These are phyloP conservation scores for Drosophila formosana DNA, from an alignment of 2,888 invertebrate species.

Conservation along the genomic window DNA sequence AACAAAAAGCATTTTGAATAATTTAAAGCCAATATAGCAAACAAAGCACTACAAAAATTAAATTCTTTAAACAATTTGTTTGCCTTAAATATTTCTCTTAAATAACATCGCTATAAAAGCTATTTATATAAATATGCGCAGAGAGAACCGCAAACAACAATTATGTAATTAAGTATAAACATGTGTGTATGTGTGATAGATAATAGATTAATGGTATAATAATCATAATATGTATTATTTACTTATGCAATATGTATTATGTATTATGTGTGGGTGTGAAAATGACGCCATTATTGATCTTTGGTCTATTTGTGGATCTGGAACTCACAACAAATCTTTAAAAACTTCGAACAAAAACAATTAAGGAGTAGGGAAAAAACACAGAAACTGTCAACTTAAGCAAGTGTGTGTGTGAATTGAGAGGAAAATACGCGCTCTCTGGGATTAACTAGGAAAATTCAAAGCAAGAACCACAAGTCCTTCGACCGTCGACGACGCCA, in stretches of 20 bases:
- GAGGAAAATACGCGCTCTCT: constrained; percentile 17
- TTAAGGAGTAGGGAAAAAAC: constrained; percentile 25
- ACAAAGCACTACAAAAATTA: constrained; percentile 71
- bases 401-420: constrained; percentile 1
- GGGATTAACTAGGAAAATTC: constrained; percentile 34
- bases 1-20: constrained; percentile 60
- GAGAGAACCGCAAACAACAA: constrained; percentile 75
- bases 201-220: constrained; percentile 28
- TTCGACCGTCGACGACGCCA: constrained; percentile 10
- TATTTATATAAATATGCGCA: constrained; percentile 66
- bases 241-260: constrained; percentile 21
- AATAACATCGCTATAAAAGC: constrained; percentile 77
- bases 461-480: constrained; percentile 43
- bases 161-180: constrained; percentile 68
- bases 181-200: constrained; percentile 50
- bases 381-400: constrained; percentile 44
- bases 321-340: constrained; percentile 43
- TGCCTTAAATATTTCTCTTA: constrained; percentile 63
- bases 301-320: constrained; percentile 48
- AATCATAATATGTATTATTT: constrained; percentile 40
- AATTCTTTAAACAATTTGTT: constrained; percentile 72
- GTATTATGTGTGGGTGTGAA: constrained; percentile 24
- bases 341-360: constrained; percentile 39
- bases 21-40: constrained; percentile 65
- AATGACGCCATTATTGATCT: constrained; percentile 43